Conservation (phyloP, 2,113 vertebrate genomes). For the Cisticola juncidis region DNA sequence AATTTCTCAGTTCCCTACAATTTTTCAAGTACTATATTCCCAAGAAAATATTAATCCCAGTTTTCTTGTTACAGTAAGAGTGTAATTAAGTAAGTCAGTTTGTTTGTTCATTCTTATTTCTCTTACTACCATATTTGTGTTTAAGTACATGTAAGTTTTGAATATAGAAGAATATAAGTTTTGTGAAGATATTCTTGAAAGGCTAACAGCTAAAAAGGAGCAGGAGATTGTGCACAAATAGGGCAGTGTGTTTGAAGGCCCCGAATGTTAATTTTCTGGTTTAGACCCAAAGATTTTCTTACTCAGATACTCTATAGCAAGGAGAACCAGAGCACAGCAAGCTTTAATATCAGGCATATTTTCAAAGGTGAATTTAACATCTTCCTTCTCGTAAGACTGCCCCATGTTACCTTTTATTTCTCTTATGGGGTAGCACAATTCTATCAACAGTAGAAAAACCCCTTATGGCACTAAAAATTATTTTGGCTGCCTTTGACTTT, state of each 20-base stretch:
- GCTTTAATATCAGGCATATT: background rate
- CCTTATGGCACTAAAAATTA: fast-evolving
- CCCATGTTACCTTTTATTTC: background rate
- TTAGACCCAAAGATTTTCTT: background rate
- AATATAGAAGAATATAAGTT: too few species aligned
- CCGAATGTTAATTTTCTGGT: background rate
- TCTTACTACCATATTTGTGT: fast-evolving
- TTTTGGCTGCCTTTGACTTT: background rate
- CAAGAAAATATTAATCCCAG: background rate
- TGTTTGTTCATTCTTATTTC: fast-evolving
- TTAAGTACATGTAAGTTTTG: background rate
- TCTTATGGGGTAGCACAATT: fast-evolving
- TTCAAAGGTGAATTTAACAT: background rate
- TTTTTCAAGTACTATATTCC: background rate
- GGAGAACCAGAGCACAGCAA: fast-evolving
- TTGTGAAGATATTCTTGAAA: background rate
- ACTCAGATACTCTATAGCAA: background rate
- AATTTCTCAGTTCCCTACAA: background rate
- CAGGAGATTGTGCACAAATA: background rate
- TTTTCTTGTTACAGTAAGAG: background rate
- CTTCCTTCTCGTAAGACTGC: background rate
- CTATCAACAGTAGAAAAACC: background rate
- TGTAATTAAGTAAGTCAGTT: background rate
- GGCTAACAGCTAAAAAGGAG: background rate
- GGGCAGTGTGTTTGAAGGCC: fast-evolving